These are phyloP conservation scores for Spinibarbus caldwelli DNA, from an alignment of 2,797 vertebrate species.

Conservation along the genomic window DNA sequence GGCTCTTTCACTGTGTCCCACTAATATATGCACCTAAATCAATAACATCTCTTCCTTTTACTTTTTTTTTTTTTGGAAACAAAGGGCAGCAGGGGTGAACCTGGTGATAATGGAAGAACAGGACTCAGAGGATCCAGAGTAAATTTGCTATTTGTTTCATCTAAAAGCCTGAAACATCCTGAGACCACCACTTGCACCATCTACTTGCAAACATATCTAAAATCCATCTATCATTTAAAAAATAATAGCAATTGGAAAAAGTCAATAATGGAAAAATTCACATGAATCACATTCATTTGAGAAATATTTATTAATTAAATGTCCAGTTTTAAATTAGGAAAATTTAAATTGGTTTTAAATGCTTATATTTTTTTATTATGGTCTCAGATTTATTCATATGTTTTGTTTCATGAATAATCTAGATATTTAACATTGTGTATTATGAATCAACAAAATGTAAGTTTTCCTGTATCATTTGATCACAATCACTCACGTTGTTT, in stretches of 20 bases:
- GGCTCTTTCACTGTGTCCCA: not conserved
- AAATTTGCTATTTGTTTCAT: constrained; percentile 47
- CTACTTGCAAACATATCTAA: not conserved
- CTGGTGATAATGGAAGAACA: constrained; percentile 71
- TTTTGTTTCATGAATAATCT: not conserved
- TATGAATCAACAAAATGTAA: not conserved
- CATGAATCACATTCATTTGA: not conserved
- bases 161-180: not conserved
- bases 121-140: constrained; percentile 79
- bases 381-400: not conserved
- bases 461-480: not conserved
- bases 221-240: not conserved
- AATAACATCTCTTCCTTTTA: not conserved
- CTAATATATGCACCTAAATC: not conserved
- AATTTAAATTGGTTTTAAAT: not conserved
- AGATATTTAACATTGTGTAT: not conserved
- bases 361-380: not conserved
- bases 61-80: constrained; percentile 33
- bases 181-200: not conserved
- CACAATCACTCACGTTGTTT: not conserved
- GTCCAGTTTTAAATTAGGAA: not conserved
- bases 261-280: not conserved
- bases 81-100: constrained; percentile 76
- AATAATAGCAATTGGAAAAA: not conserved
- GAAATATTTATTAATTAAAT: not conserved